phyloP scores from a whole-genome alignment of 30 jellyfish, hydroid and myxozoan species.

The Nemopilema nomurai region DNA sequence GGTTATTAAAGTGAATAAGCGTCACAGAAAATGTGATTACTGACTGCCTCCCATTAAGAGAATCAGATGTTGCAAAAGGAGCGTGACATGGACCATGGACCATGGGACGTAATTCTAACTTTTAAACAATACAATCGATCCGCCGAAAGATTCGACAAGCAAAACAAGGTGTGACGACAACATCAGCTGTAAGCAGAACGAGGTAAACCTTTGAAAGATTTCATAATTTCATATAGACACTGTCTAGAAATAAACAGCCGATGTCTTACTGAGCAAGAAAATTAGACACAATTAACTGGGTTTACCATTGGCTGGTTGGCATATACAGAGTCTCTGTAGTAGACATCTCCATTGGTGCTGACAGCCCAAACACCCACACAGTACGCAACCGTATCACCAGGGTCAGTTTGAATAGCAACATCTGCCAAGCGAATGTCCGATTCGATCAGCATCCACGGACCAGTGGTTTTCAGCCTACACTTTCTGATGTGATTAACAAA shows the following conservation, averaged over 20 bases:
- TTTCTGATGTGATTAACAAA: conserved; percentile 16
- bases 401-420: conserved; percentile 70
- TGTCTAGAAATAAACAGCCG: too few relatives aligned
- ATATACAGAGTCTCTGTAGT: conserved; percentile 68
- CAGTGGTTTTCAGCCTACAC: conserved; percentile 74
- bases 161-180: too few relatives aligned
- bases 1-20: neutral
- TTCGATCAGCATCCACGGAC: conserved; percentile 91
- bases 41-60: neutral
- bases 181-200: too few relatives aligned
- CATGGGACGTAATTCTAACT: too few relatives aligned
- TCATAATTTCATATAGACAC: too few relatives aligned
- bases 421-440: conserved; percentile 75
- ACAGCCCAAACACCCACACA: conserved; percentile 96
- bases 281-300: too few relatives aligned
- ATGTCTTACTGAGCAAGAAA: too few relatives aligned
- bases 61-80: too few relatives aligned
- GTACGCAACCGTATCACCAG: conserved; percentile 64
- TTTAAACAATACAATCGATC: too few relatives aligned
- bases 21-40: neutral
- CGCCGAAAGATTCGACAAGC: too few relatives aligned
- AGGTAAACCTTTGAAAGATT: too few relatives aligned
- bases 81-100: too few relatives aligned
- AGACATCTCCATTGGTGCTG: conserved; percentile 86
- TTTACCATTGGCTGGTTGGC: conserved; percentile 73